A percentile compares a stretch with the other conserved stretches of the same genome.
Evolutionary conservation across 2,797 vertebrate genomes (phyloP).

Genomic region (Lycodopsis pacificus): DNA sequence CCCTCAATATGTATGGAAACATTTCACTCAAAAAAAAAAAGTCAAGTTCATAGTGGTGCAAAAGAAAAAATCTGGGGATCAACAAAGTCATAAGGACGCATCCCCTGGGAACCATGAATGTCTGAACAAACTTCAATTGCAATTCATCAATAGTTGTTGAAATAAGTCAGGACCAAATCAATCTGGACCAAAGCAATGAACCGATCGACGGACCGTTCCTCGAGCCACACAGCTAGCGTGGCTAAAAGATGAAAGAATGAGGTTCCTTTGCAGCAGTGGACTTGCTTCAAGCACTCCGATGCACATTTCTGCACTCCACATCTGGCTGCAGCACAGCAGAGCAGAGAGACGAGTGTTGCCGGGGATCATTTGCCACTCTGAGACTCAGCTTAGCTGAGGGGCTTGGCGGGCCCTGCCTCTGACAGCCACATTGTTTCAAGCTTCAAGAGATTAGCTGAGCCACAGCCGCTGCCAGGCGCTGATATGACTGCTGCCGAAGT

Average conservation of each 20-base stretch:
- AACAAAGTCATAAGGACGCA: neutral
- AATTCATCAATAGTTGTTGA: neutral
- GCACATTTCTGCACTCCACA: slow-evolving; percentile 29
- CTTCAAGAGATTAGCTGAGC: slow-evolving; percentile 73
- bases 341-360: slow-evolving; percentile 29
- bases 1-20: neutral
- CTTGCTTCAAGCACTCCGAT: slow-evolving; percentile 32
- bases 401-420: slow-evolving; percentile 51
- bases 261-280: slow-evolving; percentile 14
- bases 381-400: slow-evolving; percentile 49
- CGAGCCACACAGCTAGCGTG: neutral
- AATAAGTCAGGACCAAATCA: neutral
- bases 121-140: neutral
- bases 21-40: neutral
- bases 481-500: slow-evolving; percentile 69
- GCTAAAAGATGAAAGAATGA: slow-evolving; percentile 8
- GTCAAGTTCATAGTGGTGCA: neutral
- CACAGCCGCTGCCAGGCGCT: slow-evolving; percentile 52
- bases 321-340: slow-evolving; percentile 37
- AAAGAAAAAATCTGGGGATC: neutral
- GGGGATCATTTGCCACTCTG: slow-evolving; percentile 54
- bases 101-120: neutral
- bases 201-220: neutral
- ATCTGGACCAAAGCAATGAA: neutral
- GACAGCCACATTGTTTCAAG: slow-evolving; percentile 74